These are phyloP conservation scores for Zaprionus nigranus DNA, from an alignment of 1,140 invertebrate species.

Conservation along the genomic window DNA sequence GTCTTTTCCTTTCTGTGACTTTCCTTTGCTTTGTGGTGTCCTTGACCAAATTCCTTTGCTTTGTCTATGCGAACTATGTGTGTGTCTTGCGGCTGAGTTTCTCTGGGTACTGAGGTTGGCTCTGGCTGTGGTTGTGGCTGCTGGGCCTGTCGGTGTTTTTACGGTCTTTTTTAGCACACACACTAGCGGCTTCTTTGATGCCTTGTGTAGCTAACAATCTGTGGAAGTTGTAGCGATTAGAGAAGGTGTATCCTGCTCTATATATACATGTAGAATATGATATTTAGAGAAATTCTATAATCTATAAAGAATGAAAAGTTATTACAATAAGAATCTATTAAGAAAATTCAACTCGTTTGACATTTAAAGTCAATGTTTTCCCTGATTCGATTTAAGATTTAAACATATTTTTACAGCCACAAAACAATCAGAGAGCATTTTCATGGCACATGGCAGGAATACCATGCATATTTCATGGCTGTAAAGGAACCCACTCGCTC, in stretches of 20 bases:
- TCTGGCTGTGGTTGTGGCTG: background rate
- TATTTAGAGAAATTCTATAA: too few relatives aligned
- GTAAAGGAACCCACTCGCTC: conserved; percentile 21
- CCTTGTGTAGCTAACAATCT: background rate
- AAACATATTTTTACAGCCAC: conserved; percentile 52
- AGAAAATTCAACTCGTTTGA: background rate
- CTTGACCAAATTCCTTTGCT: conserved; percentile 65
- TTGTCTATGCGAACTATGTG: conserved; percentile 33
- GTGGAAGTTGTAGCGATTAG: too few relatives aligned
- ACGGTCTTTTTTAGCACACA: background rate
- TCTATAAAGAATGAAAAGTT: too few relatives aligned
- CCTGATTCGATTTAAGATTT: conserved; percentile 32
- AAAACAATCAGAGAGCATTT: conserved; percentile 58
- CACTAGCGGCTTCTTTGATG: background rate
- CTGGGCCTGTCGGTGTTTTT: background rate
- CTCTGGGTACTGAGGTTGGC: too few relatives aligned
- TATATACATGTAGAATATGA: too few relatives aligned
- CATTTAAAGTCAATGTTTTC: background rate
- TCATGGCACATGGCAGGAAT: conserved; percentile 62
- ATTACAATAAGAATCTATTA: too few relatives aligned
- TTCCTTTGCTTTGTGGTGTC: conserved; percentile 44
- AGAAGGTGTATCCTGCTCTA: too few relatives aligned
- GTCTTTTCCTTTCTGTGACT: conserved; percentile 1
- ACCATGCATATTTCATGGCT: conserved; percentile 46
- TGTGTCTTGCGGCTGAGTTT: background rate